These are phyloP conservation scores for Urosaurus nigricauda DNA, from an alignment of 2,797 vertebrate genomes.

Conservation along the genomic window DNA sequence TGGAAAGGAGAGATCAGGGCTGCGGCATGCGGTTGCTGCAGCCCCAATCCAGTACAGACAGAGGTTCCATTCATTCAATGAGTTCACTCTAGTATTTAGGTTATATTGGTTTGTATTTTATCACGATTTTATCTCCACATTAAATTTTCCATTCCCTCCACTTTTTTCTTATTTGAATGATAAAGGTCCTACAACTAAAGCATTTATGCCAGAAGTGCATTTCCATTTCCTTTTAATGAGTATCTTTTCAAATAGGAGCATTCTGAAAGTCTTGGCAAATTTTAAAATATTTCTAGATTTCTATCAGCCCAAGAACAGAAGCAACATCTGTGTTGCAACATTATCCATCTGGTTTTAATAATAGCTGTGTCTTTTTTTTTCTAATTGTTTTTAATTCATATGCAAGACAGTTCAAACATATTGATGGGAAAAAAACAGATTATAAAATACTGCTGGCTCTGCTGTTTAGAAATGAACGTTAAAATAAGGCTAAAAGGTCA, in stretches of 20 bases:
- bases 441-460: slow-evolving; percentile 11
- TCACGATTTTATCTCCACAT: neutral
- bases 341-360: slow-evolving; percentile 57
- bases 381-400: slow-evolving; percentile 35
- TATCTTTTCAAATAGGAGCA: neutral
- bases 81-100: too few species aligned
- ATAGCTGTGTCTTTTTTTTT: neutral
- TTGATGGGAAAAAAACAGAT: slow-evolving; percentile 17
- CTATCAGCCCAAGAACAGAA: slow-evolving; percentile 39
- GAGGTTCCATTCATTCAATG: too few species aligned
- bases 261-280: slow-evolving; percentile 42
- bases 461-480: slow-evolving; percentile 3
- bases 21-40: too few species aligned
- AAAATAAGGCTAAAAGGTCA: neutral
- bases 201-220: neutral
- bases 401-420: slow-evolving; percentile 23
- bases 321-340: slow-evolving; percentile 32
- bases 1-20: too few species aligned
- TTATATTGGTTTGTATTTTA: neutral
- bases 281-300: slow-evolving; percentile 55
- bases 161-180: neutral
- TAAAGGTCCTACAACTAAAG: neutral
- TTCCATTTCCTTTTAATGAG: neutral
- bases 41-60: too few species aligned
- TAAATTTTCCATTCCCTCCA: neutral